These are phyloP conservation scores for Actinia tenebrosa DNA, from an alignment of 64 coral and sea anemone species.

Conservation along the genomic window DNA sequence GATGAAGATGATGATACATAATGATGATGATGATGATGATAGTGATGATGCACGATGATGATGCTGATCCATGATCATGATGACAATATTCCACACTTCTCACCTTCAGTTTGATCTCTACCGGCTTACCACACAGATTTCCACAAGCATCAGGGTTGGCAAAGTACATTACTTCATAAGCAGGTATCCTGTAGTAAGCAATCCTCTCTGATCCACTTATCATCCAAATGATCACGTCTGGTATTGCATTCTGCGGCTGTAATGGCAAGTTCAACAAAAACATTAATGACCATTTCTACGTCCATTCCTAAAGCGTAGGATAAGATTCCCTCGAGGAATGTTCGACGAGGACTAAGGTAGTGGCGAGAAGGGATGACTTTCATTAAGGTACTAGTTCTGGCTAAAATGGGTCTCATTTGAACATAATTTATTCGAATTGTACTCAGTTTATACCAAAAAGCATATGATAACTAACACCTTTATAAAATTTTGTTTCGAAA, in stretches of 20 bases:
- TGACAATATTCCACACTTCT: background rate
- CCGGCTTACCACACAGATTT: slow-evolving; percentile 54
- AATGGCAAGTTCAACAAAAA: background rate
- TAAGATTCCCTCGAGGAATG: background rate
- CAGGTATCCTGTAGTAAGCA: slow-evolving; percentile 87
- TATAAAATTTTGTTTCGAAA: too few relatives aligned
- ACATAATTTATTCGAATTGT: too few relatives aligned
- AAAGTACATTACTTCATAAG: slow-evolving; percentile 67
- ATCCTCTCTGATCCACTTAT: slow-evolving; percentile 77
- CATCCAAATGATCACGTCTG: slow-evolving; percentile 90
- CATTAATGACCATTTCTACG: background rate
- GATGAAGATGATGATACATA: too few relatives aligned
- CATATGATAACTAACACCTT: too few relatives aligned
- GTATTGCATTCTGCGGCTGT: slow-evolving; percentile 84
- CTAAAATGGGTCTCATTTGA: too few relatives aligned
- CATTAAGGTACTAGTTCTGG: too few relatives aligned
- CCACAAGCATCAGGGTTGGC: slow-evolving; percentile 77
- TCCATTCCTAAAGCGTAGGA: background rate
- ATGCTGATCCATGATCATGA: background rate
- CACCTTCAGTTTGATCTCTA: slow-evolving; percentile 79
- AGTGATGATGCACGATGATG: too few relatives aligned
- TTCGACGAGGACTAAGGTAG: background rate
- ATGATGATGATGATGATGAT: too few relatives aligned
- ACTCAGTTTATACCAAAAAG: too few relatives aligned
- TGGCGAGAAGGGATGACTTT: too few relatives aligned